Percentiles rank a stretch among this genome's conserved stretches.
These are phyloP conservation scores for Sander vitreus DNA, from an alignment of 2,113 vertebrate species.

Conservation along the genomic window DNA sequence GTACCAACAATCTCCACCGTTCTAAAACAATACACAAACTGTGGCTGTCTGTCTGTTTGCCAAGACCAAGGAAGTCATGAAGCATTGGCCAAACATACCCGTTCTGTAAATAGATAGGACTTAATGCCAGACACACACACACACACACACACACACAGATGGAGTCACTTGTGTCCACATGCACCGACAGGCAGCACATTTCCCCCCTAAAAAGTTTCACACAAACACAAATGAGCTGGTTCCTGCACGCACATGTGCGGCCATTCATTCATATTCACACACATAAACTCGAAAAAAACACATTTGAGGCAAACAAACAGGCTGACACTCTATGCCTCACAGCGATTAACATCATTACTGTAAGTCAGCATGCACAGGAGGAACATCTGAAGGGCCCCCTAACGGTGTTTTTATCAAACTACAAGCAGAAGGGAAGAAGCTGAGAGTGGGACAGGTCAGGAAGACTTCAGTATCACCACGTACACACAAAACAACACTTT, in stretches of 20 bases:
- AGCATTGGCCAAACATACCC: conserved; percentile 76
- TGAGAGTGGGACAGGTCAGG: background rate
- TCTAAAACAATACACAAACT: conserved; percentile 76
- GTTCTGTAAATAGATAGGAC: conserved; percentile 79
- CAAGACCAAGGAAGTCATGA: conserved; percentile 79
- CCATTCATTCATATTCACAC: conserved; percentile 39
- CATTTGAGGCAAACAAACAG: conserved; percentile 23
- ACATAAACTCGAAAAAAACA: conserved; percentile 16
- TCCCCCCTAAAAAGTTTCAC: conserved; percentile 46
- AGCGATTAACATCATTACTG: background rate
- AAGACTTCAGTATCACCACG: background rate
- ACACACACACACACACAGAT: conserved; percentile 48
- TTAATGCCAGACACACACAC: conserved; percentile 58
- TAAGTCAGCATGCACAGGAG: conserved; percentile 9
- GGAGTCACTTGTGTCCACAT: conserved; percentile 68
- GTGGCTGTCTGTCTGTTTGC: conserved; percentile 74
- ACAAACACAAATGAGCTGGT: conserved; percentile 55
- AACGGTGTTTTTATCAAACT: conserved; percentile 21
- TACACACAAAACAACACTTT: background rate
- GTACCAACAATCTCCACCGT: conserved; percentile 73
- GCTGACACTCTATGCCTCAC: background rate
- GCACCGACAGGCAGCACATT: conserved; percentile 61
- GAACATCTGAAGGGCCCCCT: conserved; percentile 34
- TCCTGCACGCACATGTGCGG: conserved; percentile 40
- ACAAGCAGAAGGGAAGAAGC: conserved; percentile 15